Percentiles rank a stretch among this genome's conserved stretches.
These are phyloP conservation scores for Zosterops pallidus DNA, from an alignment of 2,113 vertebrate species.

Conservation along the genomic window DNA sequence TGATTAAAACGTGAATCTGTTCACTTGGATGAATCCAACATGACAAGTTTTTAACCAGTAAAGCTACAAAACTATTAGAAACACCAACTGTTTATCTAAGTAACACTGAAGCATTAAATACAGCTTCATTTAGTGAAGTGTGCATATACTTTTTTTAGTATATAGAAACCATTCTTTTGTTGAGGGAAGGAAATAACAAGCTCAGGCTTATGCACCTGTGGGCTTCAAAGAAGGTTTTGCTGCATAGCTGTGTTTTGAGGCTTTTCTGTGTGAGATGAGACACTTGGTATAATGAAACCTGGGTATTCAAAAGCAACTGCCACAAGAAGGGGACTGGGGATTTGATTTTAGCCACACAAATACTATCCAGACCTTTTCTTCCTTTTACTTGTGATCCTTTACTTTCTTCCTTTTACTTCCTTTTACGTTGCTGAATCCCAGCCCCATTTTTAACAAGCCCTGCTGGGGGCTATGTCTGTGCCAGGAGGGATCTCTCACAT, in stretches of 20 bases:
- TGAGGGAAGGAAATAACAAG: background rate
- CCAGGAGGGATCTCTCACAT: fast-evolving
- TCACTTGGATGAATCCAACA: background rate
- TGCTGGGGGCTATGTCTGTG: fast-evolving
- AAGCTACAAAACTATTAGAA: background rate
- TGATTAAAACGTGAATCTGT: background rate
- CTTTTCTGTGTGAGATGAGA: background rate
- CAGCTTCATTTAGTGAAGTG: background rate
- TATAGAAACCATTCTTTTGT: background rate
- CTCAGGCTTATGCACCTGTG: background rate
- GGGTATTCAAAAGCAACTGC: background rate
- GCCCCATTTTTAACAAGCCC: fast-evolving
- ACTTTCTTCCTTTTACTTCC: background rate
- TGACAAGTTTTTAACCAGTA: background rate
- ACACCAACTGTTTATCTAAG: background rate
- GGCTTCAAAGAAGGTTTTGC: background rate
- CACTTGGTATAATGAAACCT: background rate
- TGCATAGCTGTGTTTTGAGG: background rate
- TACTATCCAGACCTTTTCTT: background rate
- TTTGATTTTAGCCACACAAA: background rate
- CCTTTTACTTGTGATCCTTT: background rate
- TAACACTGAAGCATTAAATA: background rate
- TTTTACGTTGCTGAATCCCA: background rate
- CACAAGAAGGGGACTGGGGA: background rate
- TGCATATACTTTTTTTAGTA: background rate